Conservation (phyloP, 2,888 invertebrate species). For the Phragmatobia fuliginosa region DNA sequence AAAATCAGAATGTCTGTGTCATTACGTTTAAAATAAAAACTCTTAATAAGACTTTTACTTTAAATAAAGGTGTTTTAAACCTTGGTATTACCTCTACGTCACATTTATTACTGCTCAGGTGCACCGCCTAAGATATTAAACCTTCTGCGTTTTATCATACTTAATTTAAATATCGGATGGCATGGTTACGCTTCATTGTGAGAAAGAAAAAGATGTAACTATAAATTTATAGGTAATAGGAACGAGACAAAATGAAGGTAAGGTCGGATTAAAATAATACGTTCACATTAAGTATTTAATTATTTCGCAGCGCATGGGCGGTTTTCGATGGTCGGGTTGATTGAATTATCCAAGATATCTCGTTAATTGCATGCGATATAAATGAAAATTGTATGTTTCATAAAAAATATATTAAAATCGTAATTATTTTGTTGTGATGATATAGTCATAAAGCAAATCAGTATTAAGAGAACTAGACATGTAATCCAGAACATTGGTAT, state of each 20-base stretch:
- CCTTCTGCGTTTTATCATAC: constrained; percentile 57
- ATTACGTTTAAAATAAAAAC: background rate
- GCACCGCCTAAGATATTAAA: constrained; percentile 50
- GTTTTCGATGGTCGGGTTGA: background rate
- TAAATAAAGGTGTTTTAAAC: constrained; percentile 30
- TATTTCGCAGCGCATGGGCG: background rate
- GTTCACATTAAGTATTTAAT: background rate
- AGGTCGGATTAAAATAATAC: background rate
- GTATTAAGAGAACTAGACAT: background rate
- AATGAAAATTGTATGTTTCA: background rate
- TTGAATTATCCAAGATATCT: background rate
- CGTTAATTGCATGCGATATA: background rate
- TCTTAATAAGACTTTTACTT: background rate
- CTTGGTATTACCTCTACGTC: constrained; percentile 31
- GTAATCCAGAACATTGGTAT: background rate
- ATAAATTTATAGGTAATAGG: background rate
- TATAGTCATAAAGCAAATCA: background rate
- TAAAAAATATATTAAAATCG: background rate
- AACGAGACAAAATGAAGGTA: background rate
- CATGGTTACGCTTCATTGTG: constrained; percentile 16
- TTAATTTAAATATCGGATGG: constrained; percentile 59
- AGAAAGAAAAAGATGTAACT: background rate
- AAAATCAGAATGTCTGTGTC: too few relatives aligned
- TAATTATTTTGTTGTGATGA: background rate
- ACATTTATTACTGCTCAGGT: constrained; percentile 30